phyloP scores from a whole-genome alignment of 2,797 vertebrate genomes.

The Coccyzus lansbergi region DNA sequence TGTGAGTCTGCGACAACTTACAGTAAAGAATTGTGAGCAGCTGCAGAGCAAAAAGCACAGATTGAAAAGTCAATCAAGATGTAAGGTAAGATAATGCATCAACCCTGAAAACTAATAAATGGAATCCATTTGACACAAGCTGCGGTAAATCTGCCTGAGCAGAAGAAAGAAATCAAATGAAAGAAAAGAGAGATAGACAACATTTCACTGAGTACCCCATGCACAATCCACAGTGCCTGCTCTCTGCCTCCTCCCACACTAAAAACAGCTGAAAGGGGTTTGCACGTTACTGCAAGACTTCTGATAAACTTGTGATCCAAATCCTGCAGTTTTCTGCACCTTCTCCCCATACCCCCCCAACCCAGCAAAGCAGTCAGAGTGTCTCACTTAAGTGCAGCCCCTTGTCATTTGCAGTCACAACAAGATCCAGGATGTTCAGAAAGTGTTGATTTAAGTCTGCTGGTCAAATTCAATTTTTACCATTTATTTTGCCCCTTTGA shows the following conservation, averaged over 20 bases:
- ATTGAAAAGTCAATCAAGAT: constrained; percentile 50
- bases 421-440: not conserved
- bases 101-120: not conserved
- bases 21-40: constrained; percentile 45
- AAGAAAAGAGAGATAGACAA: not conserved
- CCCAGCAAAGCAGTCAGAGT: not conserved
- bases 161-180: not conserved
- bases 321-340: not conserved
- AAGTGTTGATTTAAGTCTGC: not conserved
- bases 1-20: constrained; percentile 60
- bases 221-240: accelerated
- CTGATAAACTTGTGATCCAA: not conserved
- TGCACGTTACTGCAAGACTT: not conserved
- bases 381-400: not conserved
- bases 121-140: not conserved
- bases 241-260: not conserved
- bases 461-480: not conserved
- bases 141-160: constrained; percentile 13
- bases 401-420: not conserved
- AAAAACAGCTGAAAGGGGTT: not conserved
- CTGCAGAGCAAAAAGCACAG: constrained; percentile 35
- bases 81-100: constrained; percentile 11
- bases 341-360: not conserved
- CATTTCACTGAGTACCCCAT: accelerated
- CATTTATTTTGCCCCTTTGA: not conserved